phyloP scores from a whole-genome alignment of 2,888 invertebrate genomes.

The Archips xylosteana region DNA sequence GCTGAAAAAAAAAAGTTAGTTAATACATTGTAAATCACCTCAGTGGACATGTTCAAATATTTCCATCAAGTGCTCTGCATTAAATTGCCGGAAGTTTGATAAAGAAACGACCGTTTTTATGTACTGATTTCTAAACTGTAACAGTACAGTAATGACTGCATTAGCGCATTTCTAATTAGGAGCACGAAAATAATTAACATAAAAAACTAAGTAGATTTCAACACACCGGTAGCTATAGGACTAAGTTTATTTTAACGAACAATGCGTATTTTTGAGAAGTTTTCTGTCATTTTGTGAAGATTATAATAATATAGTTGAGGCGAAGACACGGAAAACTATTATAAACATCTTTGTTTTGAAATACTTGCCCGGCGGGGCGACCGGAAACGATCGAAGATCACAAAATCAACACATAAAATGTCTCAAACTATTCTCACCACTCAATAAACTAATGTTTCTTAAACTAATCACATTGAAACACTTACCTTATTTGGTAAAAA shows the following conservation, averaged over 20 bases:
- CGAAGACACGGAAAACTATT: slow-evolving; percentile 54
- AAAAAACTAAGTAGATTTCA: slow-evolving; percentile 34
- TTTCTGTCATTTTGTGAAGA: slow-evolving; percentile 7
- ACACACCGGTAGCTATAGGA: slow-evolving; percentile 14
- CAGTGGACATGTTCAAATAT: slow-evolving; percentile 14
- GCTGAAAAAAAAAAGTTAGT: slow-evolving; percentile 47
- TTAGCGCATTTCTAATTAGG: slow-evolving; percentile 52
- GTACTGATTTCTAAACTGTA: slow-evolving; percentile 45
- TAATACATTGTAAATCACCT: slow-evolving; percentile 14
- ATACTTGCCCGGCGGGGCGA: slow-evolving; percentile 71
- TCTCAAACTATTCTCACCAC: neutral
- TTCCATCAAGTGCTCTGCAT: slow-evolving; percentile 21
- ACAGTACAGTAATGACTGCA: slow-evolving; percentile 48
- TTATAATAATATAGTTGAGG: slow-evolving; percentile 22
- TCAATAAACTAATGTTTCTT: neutral
- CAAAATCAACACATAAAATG: slow-evolving; percentile 7
- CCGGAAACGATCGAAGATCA: slow-evolving; percentile 69
- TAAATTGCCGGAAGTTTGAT: slow-evolving; percentile 38
- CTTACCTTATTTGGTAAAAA: slow-evolving; percentile 55
- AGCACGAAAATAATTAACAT: slow-evolving; percentile 46
- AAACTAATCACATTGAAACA: slow-evolving; percentile 22
- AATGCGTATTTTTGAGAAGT: slow-evolving; percentile 8
- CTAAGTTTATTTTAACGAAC: slow-evolving; percentile 9
- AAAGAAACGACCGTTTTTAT: slow-evolving; percentile 38
- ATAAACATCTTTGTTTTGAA: slow-evolving; percentile 81